Evolutionary conservation across 2,797 vertebrate species (phyloP).

Genomic region (Chelon auratus): DNA sequence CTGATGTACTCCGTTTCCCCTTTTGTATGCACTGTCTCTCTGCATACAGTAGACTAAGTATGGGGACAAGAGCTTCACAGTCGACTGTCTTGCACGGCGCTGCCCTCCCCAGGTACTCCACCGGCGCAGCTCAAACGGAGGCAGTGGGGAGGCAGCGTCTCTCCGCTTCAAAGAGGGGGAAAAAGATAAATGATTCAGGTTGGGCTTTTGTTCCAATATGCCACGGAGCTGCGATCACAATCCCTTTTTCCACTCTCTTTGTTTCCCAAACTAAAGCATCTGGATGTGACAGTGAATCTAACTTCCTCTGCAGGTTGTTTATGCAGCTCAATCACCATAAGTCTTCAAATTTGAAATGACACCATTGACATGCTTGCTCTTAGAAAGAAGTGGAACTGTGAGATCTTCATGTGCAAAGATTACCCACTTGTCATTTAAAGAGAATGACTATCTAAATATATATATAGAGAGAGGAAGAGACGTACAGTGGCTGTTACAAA

Average conservation of each 20-base stretch:
- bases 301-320: slow-evolving; percentile 85
- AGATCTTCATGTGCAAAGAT: slow-evolving; percentile 71
- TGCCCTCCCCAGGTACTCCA: slow-evolving; percentile 80
- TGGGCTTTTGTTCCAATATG: slow-evolving; percentile 85
- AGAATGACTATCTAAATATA: not conserved
- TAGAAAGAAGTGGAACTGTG: slow-evolving; percentile 76
- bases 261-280: slow-evolving; percentile 84
- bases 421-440: slow-evolving; percentile 71
- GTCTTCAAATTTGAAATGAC: slow-evolving; percentile 85
- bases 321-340: slow-evolving; percentile 86
- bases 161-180: slow-evolving; percentile 76
- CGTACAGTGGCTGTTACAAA: slow-evolving; percentile 15
- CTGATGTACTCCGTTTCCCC: slow-evolving; percentile 75
- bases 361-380: slow-evolving; percentile 79
- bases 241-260: slow-evolving; percentile 81
- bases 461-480: not conserved
- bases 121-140: slow-evolving; percentile 70
- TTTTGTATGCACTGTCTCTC: slow-evolving; percentile 72
- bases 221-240: slow-evolving; percentile 84
- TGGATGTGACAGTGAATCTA: slow-evolving; percentile 85
- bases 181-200: slow-evolving; percentile 87
- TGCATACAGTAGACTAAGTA: slow-evolving; percentile 72
- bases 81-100: slow-evolving; percentile 71
- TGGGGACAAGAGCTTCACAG: slow-evolving; percentile 77
- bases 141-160: slow-evolving; percentile 72